Percentiles rank a stretch among this genome's conserved stretches.
Conservation (phyloP, 2,113 vertebrate genomes). For the Ginglymostoma cirratum region DNA sequence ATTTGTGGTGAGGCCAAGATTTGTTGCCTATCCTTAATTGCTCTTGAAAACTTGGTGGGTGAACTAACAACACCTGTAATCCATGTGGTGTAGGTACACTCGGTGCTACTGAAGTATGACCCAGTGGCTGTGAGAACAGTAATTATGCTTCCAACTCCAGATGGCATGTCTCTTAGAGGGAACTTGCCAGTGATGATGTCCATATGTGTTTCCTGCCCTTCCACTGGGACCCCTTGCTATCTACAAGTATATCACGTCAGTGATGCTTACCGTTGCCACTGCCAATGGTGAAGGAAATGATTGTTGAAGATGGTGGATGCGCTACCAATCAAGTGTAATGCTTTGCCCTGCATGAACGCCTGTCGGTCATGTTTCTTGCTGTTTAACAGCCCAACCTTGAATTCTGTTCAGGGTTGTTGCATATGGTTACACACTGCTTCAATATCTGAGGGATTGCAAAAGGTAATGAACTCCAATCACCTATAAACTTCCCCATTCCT, state of each 20-base stretch:
- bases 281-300: not conserved
- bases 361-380: too few relatives aligned
- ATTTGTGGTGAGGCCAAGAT: not conserved
- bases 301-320: not conserved
- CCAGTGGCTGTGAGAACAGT: not conserved
- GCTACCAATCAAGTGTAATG: not conserved
- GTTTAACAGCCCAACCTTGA: too few relatives aligned
- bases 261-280: too few relatives aligned
- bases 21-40: not conserved
- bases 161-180: too few relatives aligned
- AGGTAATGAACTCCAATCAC: too few relatives aligned
- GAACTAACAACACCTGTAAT: not conserved
- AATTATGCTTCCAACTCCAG: not conserved
- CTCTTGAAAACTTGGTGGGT: not conserved
- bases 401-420: too few relatives aligned
- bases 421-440: too few relatives aligned
- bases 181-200: not conserved
- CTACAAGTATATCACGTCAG: too few relatives aligned
- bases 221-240: too few relatives aligned
- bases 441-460: too few relatives aligned
- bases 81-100: not conserved
- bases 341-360: not conserved
- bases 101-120: not conserved
- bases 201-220: too few relatives aligned
- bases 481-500: too few relatives aligned